Base-by-base conservation (phyloP, 1,140 invertebrate genomes). In the Brachionus koreanus region DNA sequence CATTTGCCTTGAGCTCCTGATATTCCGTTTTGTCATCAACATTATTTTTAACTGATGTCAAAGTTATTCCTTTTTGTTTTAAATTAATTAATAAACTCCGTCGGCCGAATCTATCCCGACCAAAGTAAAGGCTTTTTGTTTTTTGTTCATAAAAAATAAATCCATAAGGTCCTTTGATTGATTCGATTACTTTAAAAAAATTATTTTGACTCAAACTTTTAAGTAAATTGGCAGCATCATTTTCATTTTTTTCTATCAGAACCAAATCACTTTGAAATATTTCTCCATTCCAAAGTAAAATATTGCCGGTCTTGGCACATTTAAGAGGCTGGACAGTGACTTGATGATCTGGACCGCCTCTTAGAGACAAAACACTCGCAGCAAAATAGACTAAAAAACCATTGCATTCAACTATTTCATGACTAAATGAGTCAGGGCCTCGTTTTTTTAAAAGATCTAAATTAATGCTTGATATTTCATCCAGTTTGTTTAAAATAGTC, bases 281-380 rank as follows among this genome's bases (percentile, higher is more conserved):
- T 89, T 95, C 93, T 75, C 93, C 94, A 90, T 95, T 95, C 91
- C 93, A 95, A 12, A 93, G 85, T 46, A 95, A 86, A 82, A 91
- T 85, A 85, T 91, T 91, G 33, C 91, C 89, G 52, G 87, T 84
- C 3, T 85, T 83, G 86, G 91, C 88, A 46, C 69, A 74, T 29
- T 89, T 72, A n/a, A 89, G 83, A 4, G 93, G 93, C 87, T 94
- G 93, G 57, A 23, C 9, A 19, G 76, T 79, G 12, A 79, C 16
- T 61, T 79, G 76, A 79, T 79, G 76, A 5, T 43, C 57, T 2
- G 2, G 13, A 19, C 16, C n/a, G 19, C 79, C 79, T 43, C 79
- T 25, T 9, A 82, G 37, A 3, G 79, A 82, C 16, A 82, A 57
- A 19, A 82, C 79, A 82, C 79, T 82, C 5, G 57, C 57, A 13